A percentile compares a stretch with the other conserved stretches of the same genome.
These are phyloP conservation scores for Aphidoletes aphidimyza DNA, from an alignment of 2,888 invertebrate species.

Conservation along the genomic window DNA sequence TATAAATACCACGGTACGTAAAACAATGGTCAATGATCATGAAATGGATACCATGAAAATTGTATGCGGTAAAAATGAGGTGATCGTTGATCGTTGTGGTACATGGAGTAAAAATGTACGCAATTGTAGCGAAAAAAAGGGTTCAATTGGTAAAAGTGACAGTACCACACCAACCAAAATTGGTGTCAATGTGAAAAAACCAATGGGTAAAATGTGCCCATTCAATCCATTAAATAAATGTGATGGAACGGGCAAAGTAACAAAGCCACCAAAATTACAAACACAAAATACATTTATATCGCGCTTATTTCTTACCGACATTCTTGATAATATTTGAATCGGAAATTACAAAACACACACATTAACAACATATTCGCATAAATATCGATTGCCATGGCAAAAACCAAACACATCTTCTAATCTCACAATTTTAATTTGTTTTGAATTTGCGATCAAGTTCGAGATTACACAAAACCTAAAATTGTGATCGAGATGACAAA, in stretches of 20 bases:
- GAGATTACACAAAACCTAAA: too few species aligned
- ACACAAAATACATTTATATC: conserved; percentile 50
- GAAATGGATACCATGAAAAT: neutral
- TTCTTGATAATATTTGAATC: conserved; percentile 44
- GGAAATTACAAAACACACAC: too few species aligned
- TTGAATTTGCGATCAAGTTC: too few species aligned
- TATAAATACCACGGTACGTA: conserved; percentile 5
- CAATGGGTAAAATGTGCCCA: neutral
- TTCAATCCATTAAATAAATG: neutral
- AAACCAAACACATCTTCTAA: too few species aligned
- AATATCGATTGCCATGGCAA: too few species aligned
- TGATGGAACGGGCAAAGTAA: neutral
- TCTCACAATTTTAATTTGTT: too few species aligned
- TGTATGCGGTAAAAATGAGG: neutral
- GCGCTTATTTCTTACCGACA: conserved; percentile 39
- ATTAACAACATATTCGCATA: too few species aligned
- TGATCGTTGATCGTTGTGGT: neutral
- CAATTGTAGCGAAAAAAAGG: conserved; percentile 2
- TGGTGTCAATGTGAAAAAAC: neutral
- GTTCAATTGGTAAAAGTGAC: neutral
- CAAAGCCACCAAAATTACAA: conserved; percentile 1
- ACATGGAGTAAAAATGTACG: conserved; percentile 15
- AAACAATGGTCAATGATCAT: neutral
- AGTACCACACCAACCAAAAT: neutral
- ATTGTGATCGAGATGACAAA: too few species aligned